phyloP scores from a whole-genome alignment of 2,797 vertebrate genomes.

The Onychomys leucogaster region DNA sequence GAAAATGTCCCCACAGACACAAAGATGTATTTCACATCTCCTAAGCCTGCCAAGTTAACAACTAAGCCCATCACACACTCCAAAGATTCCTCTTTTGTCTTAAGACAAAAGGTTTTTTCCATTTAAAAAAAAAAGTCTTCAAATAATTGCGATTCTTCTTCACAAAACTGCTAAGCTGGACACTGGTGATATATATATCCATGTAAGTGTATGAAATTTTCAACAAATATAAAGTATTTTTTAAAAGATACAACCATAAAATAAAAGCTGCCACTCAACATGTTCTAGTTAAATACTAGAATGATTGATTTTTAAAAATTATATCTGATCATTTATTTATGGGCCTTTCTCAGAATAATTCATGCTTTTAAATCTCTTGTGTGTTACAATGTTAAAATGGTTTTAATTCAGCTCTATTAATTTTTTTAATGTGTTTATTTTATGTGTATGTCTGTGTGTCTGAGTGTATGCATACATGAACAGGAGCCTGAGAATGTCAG shows the following conservation, averaged over 20 bases:
- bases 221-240: background rate
- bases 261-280: background rate
- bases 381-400: background rate
- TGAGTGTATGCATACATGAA: background rate
- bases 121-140: background rate
- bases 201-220: background rate
- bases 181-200: background rate
- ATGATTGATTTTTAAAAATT: background rate
- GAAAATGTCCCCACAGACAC: background rate
- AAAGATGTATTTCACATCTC: background rate
- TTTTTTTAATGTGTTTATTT: constrained; percentile 10
- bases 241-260: background rate
- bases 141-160: background rate
- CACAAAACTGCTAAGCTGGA: background rate
- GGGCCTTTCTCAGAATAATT: constrained; percentile 3
- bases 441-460: background rate
- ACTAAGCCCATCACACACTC: background rate
- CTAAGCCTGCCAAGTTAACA: background rate
- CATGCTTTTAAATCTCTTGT: background rate
- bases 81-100: constrained; percentile 3
- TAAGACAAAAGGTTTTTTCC: constrained; percentile 38
- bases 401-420: background rate
- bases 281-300: background rate
- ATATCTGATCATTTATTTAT: background rate
- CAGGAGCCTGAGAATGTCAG: background rate